Evolutionary conservation across 1,140 invertebrate genomes (phyloP).

Genomic region (Monomorium pharaonis): DNA sequence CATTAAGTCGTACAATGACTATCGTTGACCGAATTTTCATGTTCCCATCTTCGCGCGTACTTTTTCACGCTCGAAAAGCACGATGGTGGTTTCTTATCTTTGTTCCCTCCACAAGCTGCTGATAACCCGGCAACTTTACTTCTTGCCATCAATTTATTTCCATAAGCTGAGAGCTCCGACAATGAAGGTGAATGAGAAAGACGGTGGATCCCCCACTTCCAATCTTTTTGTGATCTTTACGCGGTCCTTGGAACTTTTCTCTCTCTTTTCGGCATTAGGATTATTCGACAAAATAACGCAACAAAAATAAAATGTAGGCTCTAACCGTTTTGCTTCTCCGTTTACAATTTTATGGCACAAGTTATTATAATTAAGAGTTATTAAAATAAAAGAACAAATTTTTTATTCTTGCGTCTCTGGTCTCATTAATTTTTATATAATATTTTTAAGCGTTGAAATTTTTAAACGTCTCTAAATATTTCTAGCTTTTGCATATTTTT

Average conservation of each 20-base stretch:
- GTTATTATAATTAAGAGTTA: conserved; percentile 6
- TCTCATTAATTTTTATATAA: background rate
- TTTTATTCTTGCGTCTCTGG: background rate
- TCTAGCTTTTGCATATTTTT: background rate
- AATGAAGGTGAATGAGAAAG: background rate
- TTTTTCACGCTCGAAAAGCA: background rate
- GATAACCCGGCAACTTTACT: conserved; percentile 31
- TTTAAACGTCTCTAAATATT: background rate
- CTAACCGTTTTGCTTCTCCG: background rate
- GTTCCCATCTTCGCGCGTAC: background rate
- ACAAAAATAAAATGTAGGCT: conserved; percentile 14
- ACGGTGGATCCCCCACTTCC: background rate
- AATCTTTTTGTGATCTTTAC: conserved; percentile 17
- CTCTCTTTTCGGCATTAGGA: background rate
- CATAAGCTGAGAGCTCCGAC: conserved; percentile 18
- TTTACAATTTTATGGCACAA: conserved; percentile 18
- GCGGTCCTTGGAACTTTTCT: conserved; percentile 27
- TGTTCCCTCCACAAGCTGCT: conserved; percentile 17
- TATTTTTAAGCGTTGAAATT: background rate
- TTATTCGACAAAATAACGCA: conserved; percentile 14
- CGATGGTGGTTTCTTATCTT: conserved; percentile 16
- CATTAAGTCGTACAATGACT: background rate
- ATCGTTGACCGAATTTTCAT: conserved; percentile 24
- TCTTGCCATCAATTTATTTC: conserved; percentile 45
- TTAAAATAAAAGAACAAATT: background rate